A percentile compares a stretch with the other conserved stretches of the same genome.
Evolutionary conservation across 2,797 vertebrate genomes (phyloP).

Genomic region (Decapterus maruadsi): DNA sequence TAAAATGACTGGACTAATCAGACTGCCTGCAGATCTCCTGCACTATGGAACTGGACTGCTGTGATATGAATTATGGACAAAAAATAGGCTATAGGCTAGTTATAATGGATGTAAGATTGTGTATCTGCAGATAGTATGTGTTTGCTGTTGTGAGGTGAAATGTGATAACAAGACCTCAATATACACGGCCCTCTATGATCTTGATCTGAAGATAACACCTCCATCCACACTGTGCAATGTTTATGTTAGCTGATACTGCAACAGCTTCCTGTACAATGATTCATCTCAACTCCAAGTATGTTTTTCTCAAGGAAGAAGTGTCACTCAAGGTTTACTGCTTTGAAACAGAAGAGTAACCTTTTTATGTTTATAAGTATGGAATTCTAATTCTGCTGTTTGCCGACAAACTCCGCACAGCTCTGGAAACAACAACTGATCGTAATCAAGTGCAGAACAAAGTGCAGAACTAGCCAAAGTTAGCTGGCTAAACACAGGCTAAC

Average conservation of each 20-base stretch:
- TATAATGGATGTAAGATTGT: too few relatives aligned
- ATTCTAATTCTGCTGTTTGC: background rate
- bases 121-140: too few relatives aligned
- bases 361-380: too few relatives aligned
- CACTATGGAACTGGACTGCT: too few relatives aligned
- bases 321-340: too few relatives aligned
- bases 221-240: background rate
- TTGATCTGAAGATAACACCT: background rate
- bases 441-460: background rate
- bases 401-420: background rate
- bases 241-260: background rate
- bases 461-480: background rate
- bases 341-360: too few relatives aligned
- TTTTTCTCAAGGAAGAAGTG: too few relatives aligned
- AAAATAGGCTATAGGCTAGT: too few relatives aligned
- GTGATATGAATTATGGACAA: too few relatives aligned
- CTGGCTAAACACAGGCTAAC: background rate
- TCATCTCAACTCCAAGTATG: background rate
- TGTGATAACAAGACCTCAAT: background rate
- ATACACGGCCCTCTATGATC: background rate
- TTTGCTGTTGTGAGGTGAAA: background rate
- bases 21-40: too few relatives aligned
- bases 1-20: too few relatives aligned
- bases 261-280: slow-evolving; percentile 23
- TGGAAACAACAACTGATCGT: background rate